Percentiles rank a stretch among this genome's conserved stretches.
These are phyloP conservation scores for Ostrea edulis DNA, from an alignment of 1,140 invertebrate genomes.

Conservation along the genomic window DNA sequence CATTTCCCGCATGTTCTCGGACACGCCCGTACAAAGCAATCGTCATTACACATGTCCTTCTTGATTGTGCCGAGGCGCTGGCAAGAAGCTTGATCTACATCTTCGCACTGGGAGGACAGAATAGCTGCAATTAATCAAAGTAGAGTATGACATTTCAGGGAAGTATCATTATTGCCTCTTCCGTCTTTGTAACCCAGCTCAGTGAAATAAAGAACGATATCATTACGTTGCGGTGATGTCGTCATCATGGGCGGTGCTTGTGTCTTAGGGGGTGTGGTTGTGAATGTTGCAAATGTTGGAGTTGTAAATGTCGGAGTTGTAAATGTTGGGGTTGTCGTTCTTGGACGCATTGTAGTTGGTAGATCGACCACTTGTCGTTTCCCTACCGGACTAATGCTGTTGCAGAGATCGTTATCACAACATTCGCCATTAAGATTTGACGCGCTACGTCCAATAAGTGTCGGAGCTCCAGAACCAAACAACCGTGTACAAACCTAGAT, in stretches of 20 bases:
- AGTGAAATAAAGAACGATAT: background rate
- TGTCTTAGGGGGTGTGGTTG: background rate
- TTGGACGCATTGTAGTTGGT: background rate
- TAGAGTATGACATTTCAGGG: background rate
- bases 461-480: background rate
- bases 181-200: too few species aligned
- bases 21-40: background rate
- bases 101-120: background rate
- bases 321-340: background rate
- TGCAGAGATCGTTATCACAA: constrained; percentile 13
- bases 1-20: constrained; percentile 34
- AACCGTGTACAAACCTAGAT: background rate
- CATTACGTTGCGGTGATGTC: background rate
- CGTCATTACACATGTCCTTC: constrained; percentile 23
- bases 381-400: background rate
- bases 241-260: background rate
- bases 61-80: background rate
- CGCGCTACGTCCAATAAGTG: background rate
- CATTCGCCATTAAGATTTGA: constrained; percentile 11
- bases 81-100: constrained; percentile 1
- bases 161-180: too few species aligned
- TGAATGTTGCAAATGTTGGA: background rate
- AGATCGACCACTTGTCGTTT: background rate
- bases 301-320: background rate
- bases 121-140: background rate